A percentile compares a stretch with the other conserved stretches of the same genome.
Evolutionary conservation across 2,113 vertebrate genomes (phyloP).

Genomic region (Solenodon paradoxus): DNA sequence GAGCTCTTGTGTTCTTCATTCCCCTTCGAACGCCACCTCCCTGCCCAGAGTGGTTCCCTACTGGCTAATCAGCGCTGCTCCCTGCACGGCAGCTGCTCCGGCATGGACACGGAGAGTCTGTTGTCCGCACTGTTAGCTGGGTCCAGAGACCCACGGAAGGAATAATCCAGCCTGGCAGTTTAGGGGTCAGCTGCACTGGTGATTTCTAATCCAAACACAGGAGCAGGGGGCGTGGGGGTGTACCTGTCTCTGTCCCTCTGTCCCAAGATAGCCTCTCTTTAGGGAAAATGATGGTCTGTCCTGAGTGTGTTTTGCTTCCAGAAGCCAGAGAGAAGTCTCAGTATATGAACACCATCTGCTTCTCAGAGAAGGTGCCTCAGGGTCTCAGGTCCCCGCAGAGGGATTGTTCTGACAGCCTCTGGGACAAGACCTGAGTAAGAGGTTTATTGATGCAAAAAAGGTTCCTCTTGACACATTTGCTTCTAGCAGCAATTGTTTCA

Average conservation of each 20-base stretch:
- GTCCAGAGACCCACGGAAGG: too few species aligned
- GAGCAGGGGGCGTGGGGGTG: background rate
- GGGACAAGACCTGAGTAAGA: background rate
- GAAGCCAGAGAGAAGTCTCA: background rate
- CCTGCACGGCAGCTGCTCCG: background rate
- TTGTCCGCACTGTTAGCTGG: too few species aligned
- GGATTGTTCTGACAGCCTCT: background rate
- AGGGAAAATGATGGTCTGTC: background rate
- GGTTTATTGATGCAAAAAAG: background rate
- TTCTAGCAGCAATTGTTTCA: background rate
- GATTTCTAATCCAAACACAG: background rate
- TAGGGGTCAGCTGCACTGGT: too few species aligned
- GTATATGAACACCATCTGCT: too few species aligned
- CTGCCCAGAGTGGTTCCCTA: background rate
- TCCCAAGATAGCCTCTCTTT: background rate
- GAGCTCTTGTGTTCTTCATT: accelerated
- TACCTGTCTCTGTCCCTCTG: background rate
- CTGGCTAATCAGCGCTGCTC: accelerated
- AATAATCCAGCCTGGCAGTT: too few species aligned
- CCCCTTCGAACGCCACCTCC: too few species aligned
- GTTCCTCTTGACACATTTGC: background rate
- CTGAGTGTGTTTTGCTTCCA: background rate
- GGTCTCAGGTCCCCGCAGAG: background rate
- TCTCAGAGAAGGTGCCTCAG: background rate
- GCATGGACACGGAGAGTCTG: too few species aligned